Conservation (phyloP, 2,888 invertebrate genomes). For the Dendrolimus houi region DNA sequence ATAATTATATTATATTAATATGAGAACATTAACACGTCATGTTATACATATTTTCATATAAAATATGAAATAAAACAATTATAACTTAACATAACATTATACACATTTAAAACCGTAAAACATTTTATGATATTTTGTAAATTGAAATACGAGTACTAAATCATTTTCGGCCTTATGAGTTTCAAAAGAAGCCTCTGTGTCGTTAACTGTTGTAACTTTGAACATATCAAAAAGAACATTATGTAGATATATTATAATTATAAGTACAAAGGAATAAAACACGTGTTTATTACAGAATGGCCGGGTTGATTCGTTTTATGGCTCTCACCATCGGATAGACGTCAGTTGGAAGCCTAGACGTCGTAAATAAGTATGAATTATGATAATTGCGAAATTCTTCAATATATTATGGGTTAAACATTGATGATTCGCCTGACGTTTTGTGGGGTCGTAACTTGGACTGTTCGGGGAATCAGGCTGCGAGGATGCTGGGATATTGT, state of each 20-base stretch:
- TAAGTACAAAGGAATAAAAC: slow-evolving; percentile 51
- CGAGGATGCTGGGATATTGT: not conserved
- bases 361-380: slow-evolving; percentile 75
- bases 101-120: not conserved
- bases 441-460: slow-evolving; percentile 65
- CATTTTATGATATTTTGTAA: not conserved
- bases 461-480: slow-evolving; percentile 51
- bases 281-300: slow-evolving; percentile 47
- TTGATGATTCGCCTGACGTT: slow-evolving; percentile 72
- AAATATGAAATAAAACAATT: too few species aligned
- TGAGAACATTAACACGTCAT: too few species aligned
- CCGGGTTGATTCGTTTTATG: slow-evolving; percentile 62
- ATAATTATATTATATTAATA: too few species aligned
- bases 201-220: not conserved
- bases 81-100: too few species aligned
- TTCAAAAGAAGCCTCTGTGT: not conserved
- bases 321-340: slow-evolving; percentile 52
- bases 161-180: too few species aligned
- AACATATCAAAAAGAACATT: not conserved
- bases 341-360: slow-evolving; percentile 66
- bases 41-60: too few species aligned
- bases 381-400: slow-evolving; percentile 76
- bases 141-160: not conserved
- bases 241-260: slow-evolving; percentile 38
- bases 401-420: slow-evolving; percentile 75